phyloP scores from a whole-genome alignment of 2,888 invertebrate genomes.

The Cataglyphis livida region DNA sequence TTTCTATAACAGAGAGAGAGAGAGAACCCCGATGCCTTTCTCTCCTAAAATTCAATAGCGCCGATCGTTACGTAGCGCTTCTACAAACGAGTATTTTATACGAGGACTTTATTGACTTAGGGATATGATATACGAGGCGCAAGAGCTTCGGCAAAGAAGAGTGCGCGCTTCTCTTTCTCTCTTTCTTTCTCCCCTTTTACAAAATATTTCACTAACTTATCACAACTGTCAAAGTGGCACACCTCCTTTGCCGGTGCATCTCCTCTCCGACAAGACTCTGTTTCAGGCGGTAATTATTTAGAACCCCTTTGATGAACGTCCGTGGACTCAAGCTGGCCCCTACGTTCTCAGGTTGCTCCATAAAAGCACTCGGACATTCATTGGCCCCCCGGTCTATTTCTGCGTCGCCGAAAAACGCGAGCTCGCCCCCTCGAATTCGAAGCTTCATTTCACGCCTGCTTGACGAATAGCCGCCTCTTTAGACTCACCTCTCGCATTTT shows the following conservation, averaged over 20 bases:
- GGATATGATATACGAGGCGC: constrained; percentile 61
- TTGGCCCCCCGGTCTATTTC: constrained; percentile 68
- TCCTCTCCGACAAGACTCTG: constrained; percentile 26
- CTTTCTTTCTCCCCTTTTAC: constrained; percentile 3
- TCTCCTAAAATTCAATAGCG: constrained; percentile 49
- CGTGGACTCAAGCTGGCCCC: constrained; percentile 63
- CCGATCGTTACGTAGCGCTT: constrained; percentile 63
- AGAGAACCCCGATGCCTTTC: neutral
- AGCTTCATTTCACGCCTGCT: constrained; percentile 82
- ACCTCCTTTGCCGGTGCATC: constrained; percentile 60
- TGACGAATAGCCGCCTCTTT: constrained; percentile 65
- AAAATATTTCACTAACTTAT: constrained; percentile 69
- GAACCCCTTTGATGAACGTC: constrained; percentile 84
- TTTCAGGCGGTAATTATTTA: constrained; percentile 78
- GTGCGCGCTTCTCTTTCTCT: constrained; percentile 35
- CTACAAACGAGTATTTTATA: constrained; percentile 69
- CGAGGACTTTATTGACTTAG: constrained; percentile 69
- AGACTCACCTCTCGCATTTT: constrained; percentile 65
- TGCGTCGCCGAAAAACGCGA: constrained; percentile 74
- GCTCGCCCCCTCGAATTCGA: constrained; percentile 70
- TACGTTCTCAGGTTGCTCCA: constrained; percentile 80
- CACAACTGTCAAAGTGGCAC: constrained; percentile 52
- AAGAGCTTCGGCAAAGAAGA: constrained; percentile 20
- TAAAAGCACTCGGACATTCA: constrained; percentile 81
- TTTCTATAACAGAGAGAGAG: constrained; percentile 17